phyloP scores from a whole-genome alignment of 2,888 invertebrate genomes.

The Theretra japonica region DNA sequence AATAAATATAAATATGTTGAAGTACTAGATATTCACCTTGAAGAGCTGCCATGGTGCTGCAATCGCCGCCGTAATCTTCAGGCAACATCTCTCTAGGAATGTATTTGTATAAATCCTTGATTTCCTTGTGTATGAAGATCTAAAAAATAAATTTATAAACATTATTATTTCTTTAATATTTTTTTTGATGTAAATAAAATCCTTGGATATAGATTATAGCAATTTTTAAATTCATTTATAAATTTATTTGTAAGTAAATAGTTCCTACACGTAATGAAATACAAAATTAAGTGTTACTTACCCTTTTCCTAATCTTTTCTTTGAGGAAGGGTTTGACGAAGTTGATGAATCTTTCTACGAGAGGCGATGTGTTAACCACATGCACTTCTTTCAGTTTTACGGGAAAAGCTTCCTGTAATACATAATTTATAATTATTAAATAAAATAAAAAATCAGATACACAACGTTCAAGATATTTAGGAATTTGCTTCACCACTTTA shows the following conservation, averaged over 20 bases:
- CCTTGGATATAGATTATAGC: background rate
- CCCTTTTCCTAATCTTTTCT: slow-evolving; percentile 92
- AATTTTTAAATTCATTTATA: too few relatives aligned
- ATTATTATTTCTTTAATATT: background rate
- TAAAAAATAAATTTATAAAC: slow-evolving; percentile 50
- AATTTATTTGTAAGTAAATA: too few relatives aligned
- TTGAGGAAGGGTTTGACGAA: slow-evolving; percentile 94
- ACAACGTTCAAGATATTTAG: background rate
- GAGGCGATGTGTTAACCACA: slow-evolving; percentile 91
- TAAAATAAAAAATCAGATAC: background rate
- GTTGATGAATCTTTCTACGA: slow-evolving; percentile 92
- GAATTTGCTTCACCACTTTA: too few relatives aligned
- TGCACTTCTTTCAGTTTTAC: slow-evolving; percentile 94
- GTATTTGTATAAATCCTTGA: slow-evolving; percentile 90
- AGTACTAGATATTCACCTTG: slow-evolving; percentile 82
- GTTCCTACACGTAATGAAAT: too few relatives aligned
- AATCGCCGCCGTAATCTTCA: slow-evolving; percentile 92
- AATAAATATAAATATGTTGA: slow-evolving; percentile 28
- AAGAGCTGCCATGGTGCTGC: slow-evolving; percentile 87
- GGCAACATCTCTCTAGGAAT: slow-evolving; percentile 92
- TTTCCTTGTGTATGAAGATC: slow-evolving; percentile 90
- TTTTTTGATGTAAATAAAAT: background rate
- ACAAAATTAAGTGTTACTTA: slow-evolving; percentile 53
- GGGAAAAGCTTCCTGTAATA: slow-evolving; percentile 86
- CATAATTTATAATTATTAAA: background rate